Percentiles rank a stretch among this genome's conserved stretches.
phyloP scores from a whole-genome alignment of 2,797 vertebrate genomes.

The Poecile montanus region DNA sequence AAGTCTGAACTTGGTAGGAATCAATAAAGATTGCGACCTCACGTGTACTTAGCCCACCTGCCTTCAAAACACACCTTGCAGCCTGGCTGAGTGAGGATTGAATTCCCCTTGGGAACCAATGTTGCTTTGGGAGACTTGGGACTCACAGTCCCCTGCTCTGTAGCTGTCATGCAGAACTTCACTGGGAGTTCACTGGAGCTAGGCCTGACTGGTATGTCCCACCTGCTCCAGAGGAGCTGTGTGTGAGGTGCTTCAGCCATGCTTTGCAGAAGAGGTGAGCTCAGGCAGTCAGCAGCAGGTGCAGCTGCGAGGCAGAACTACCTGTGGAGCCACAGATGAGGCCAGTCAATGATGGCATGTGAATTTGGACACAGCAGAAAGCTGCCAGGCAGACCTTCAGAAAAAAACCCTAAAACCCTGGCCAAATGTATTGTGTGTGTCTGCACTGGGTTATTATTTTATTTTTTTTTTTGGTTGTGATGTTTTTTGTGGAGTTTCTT shows the following conservation, averaged over 20 bases:
- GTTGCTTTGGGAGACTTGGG: neutral
- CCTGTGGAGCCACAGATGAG: neutral
- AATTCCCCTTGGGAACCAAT: neutral
- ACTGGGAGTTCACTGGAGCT: neutral
- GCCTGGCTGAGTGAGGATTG: neutral
- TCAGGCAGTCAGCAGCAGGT: rapidly evolving
- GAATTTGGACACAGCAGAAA: neutral
- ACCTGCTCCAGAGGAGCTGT: neutral
- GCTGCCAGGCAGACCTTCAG: neutral
- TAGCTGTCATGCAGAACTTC: neutral
- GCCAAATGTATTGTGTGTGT: neutral
- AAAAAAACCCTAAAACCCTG: neutral
- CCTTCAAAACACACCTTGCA: neutral
- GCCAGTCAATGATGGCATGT: too few relatives aligned
- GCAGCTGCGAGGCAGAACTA: neutral
- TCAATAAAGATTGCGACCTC: neutral
- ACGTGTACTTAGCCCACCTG: neutral
- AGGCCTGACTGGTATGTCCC: neutral
- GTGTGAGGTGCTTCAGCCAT: neutral
- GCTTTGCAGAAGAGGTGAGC: neutral
- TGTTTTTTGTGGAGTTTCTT: too few relatives aligned
- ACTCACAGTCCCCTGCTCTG: neutral
- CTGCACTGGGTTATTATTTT: neutral
- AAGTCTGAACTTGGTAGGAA: neutral
- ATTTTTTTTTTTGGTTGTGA: neutral